Conservation (phyloP, 2,113 vertebrate genomes). For the Dolichallabes microphthalmus region DNA sequence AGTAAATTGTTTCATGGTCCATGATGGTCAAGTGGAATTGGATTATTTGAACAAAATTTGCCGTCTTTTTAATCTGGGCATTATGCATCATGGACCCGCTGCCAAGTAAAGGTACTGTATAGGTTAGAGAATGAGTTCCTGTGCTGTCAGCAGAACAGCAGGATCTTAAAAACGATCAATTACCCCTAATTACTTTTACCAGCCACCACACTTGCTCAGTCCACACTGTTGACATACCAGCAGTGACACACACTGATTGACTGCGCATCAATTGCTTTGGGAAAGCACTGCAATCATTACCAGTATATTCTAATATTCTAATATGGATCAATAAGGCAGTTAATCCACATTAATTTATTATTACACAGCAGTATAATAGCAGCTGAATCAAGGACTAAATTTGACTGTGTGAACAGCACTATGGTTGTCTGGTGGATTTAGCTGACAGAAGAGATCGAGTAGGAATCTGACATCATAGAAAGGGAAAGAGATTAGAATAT, state of each 20-base stretch:
- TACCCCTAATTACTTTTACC: conserved; percentile 66
- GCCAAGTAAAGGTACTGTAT: conserved; percentile 26
- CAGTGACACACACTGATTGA: conserved; percentile 15
- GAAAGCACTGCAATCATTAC: not conserved
- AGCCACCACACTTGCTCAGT: conserved; percentile 50
- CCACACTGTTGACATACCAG: conserved; percentile 13
- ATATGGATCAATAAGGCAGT: not conserved
- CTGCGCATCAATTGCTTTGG: not conserved
- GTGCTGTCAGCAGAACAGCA: conserved; percentile 65
- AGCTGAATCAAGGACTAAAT: conserved; percentile 2
- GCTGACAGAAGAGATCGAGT: conserved; percentile 16
- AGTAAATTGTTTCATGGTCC: not conserved
- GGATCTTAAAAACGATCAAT: conserved; percentile 64
- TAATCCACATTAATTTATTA: not conserved
- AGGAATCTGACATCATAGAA: conserved; percentile 3
- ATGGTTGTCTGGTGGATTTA: not conserved
- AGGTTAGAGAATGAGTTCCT: conserved; percentile 46
- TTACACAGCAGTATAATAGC: too few species aligned
- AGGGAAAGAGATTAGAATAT: conserved; percentile 12
- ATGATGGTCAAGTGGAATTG: not conserved
- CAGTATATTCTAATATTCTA: not conserved
- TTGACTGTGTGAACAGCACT: not conserved
- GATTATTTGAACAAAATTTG: not conserved
- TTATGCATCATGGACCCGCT: not conserved
- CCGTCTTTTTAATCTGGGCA: not conserved